Conservation (phyloP, 2,797 vertebrate genomes). For the Microctenopoma stevenorrisi region DNA sequence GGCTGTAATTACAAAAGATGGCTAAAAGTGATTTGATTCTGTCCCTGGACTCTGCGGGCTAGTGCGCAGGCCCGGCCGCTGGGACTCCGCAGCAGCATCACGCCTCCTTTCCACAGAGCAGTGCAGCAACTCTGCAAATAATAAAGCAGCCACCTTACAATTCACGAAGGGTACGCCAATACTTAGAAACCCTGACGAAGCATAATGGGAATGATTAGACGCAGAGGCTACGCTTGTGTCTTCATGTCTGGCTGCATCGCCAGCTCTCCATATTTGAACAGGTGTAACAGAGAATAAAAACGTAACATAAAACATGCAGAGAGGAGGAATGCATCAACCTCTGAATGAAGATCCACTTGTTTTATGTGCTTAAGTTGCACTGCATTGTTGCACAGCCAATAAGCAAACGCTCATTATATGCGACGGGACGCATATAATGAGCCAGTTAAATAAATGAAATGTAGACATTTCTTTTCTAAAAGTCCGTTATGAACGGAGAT, state of each 20-base stretch:
- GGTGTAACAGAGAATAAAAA: slow-evolving; percentile 36
- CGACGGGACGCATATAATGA: neutral
- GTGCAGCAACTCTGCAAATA: slow-evolving; percentile 46
- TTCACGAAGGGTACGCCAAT: accelerated
- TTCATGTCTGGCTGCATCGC: neutral
- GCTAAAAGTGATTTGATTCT: slow-evolving; percentile 49
- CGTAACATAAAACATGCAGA: slow-evolving; percentile 1
- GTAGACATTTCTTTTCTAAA: neutral
- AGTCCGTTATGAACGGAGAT: neutral
- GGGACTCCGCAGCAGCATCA: slow-evolving; percentile 69
- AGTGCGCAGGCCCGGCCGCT: slow-evolving; percentile 66
- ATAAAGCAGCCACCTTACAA: neutral
- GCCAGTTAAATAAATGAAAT: neutral
- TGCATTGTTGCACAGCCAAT: neutral
- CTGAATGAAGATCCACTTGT: neutral
- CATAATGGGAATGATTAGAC: neutral
- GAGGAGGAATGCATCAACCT: neutral
- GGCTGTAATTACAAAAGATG: slow-evolving; percentile 19
- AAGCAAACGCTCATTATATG: slow-evolving; percentile 10
- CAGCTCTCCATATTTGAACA: slow-evolving; percentile 53
- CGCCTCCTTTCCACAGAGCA: slow-evolving; percentile 52
- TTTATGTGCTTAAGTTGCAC: neutral
- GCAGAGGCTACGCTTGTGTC: neutral
- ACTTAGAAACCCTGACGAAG: neutral
- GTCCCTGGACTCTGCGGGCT: slow-evolving; percentile 41